These are phyloP conservation scores for Australoheros scitulus DNA, from an alignment of 2,113 vertebrate species.

Conservation along the genomic window DNA sequence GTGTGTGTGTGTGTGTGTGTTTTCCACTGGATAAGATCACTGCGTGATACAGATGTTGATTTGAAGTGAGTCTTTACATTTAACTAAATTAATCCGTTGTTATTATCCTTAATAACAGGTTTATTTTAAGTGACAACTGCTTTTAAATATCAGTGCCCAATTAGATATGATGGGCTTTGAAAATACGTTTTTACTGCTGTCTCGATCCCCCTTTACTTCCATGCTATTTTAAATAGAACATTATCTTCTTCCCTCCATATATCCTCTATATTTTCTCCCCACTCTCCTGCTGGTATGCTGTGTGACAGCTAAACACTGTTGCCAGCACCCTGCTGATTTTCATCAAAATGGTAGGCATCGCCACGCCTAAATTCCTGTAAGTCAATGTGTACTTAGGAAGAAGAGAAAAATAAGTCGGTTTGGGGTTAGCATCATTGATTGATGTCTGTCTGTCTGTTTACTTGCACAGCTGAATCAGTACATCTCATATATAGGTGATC, in stretches of 20 bases:
- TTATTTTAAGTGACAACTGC: background rate
- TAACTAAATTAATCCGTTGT: background rate
- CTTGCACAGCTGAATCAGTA: slow-evolving; percentile 39
- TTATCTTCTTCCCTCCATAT: slow-evolving; percentile 36
- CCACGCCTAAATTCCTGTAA: slow-evolving; percentile 47
- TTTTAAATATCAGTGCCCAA: background rate
- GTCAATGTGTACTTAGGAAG: slow-evolving; percentile 27
- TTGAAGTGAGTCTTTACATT: background rate
- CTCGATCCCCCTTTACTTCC: background rate
- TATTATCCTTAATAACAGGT: background rate
- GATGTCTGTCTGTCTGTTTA: background rate
- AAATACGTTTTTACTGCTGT: background rate
- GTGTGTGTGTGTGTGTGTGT: background rate
- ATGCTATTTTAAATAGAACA: slow-evolving; percentile 54
- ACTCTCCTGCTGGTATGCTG: slow-evolving; percentile 61
- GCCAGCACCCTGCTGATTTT: slow-evolving; percentile 68
- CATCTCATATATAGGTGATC: background rate
- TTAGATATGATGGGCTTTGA: background rate
- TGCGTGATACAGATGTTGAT: background rate
- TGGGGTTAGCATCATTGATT: background rate
- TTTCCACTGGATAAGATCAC: background rate
- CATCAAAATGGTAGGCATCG: slow-evolving; percentile 69
- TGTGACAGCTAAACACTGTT: slow-evolving; percentile 66
- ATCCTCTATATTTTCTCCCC: slow-evolving; percentile 37
- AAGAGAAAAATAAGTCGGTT: background rate